phyloP scores from a whole-genome alignment of 37 sponge, comb jelly and placozoan genomes.

The Mnemiopsis leidyi region DNA sequence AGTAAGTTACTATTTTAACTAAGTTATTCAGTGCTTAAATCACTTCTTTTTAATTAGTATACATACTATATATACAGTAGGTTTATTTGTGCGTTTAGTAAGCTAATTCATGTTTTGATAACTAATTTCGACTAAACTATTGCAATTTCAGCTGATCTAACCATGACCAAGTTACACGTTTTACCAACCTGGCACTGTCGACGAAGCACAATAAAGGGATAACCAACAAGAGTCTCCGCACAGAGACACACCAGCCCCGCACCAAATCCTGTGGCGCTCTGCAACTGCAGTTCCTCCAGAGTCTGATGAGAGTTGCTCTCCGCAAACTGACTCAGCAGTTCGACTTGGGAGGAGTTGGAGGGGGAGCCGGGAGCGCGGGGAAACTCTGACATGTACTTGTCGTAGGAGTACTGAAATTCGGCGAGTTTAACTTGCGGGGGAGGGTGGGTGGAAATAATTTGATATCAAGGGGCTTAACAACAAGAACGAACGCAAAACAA shows the following conservation, averaged over 20 bases:
- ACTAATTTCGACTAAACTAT: no score
- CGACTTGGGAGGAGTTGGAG: slow-evolving; percentile 46
- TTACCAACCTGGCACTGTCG: slow-evolving; percentile 32
- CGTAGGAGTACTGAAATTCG: slow-evolving; percentile 48
- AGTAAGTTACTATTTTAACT: no score
- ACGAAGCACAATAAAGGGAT: slow-evolving; percentile 20
- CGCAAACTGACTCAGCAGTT: slow-evolving; percentile 7
- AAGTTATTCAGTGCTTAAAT: no score
- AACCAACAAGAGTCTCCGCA: slow-evolving; percentile 22
- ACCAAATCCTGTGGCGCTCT: slow-evolving; percentile 61
- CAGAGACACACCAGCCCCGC: slow-evolving; percentile 34
- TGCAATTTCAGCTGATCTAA: no score
- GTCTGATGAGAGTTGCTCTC: background rate
- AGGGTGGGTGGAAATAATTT: background rate
- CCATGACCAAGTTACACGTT: no score
- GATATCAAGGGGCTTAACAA: background rate
- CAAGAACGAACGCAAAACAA: background rate
- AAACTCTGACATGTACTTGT: slow-evolving; percentile 34
- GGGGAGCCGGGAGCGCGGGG: background rate
- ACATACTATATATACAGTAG: no score
- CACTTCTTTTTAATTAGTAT: no score
- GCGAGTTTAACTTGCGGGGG: no score
- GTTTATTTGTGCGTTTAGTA: no score
- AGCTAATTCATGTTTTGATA: no score
- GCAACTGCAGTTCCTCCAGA: background rate